Base-by-base conservation (phyloP, 2,888 invertebrate species). In the Phorcus lineatus region DNA sequence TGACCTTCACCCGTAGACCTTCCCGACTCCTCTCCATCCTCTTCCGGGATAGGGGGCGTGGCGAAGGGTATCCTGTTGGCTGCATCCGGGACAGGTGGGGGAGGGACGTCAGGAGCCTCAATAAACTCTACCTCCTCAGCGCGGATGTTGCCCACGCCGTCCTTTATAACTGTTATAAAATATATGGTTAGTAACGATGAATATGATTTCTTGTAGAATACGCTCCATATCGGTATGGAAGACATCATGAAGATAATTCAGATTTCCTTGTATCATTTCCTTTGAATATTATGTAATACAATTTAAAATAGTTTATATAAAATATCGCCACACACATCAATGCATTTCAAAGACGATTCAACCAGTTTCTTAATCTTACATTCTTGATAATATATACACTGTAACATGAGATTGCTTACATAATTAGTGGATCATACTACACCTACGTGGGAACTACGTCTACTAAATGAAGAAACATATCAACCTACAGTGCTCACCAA, bases 1-100 rank as follows among this genome's bases (percentile, higher is more conserved):
- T 47, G 6, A 22, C 62, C 17, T 28, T 62, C 62, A 40, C 70
- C 40, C 31, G 28, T 40, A 40, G 40, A 4, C n/a, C 31, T 55
- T 0, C 52, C 31, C 9, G 47, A 24, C 6, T 85, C 84, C 11
- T 86, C 86, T n/a, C 87, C 86, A 31, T 90, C 90, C 62, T 90
- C 90, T 24, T 86, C 87, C 62, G 88, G 88, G 11, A 88, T 85
- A 52, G 86, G 87, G 16, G 88, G 88, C 74, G 88, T 89, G 79
- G 89, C 89, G 74, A 85, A 89, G 40, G 88, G 91, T 66, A 91
- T 88, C 79, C 89, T 82, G 28, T 87, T 86, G n/a, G 91, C 89
- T 4, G 87, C 84, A 7, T 91, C 89, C 0, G 91, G 90, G n/a
- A 90, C 83, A 2, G 89, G 90, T 17, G 89, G 89, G 1, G 90